phyloP scores from a whole-genome alignment of 2,888 invertebrate genomes.

The Phaonia tiefii region DNA sequence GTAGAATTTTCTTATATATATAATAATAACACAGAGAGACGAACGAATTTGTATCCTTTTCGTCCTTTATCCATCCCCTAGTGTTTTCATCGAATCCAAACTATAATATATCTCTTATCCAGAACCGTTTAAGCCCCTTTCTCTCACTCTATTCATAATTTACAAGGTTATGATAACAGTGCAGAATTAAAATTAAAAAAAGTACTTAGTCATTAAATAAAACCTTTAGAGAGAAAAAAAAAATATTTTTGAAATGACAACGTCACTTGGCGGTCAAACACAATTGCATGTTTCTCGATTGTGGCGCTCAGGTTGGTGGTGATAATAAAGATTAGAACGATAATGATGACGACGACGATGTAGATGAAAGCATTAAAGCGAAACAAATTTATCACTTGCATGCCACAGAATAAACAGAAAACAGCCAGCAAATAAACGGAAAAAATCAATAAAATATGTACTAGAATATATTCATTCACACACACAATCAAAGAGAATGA shows the following conservation, averaged over 20 bases:
- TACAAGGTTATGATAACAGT: background rate
- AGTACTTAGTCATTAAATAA: constrained; percentile 4
- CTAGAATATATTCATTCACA: background rate
- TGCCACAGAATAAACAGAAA: background rate
- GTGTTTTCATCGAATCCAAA: no score
- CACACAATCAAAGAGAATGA: background rate
- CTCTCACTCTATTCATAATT: background rate
- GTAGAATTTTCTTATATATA: no score
- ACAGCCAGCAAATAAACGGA: background rate
- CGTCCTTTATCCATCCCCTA: no score
- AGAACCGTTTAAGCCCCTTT: no score
- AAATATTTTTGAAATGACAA: background rate
- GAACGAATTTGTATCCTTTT: no score
- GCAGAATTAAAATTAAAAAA: background rate
- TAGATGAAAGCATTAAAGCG: constrained; percentile 11
- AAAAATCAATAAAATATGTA: constrained; percentile 39
- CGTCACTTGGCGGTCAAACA: background rate
- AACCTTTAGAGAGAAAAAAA: background rate
- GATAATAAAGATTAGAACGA: background rate
- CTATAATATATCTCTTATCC: no score
- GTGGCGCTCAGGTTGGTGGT: no score
- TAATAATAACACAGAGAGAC: no score
- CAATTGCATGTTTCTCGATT: background rate
- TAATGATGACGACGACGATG: background rate
- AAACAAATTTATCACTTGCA: constrained; percentile 4